Percentiles rank a stretch among this genome's conserved stretches.
Evolutionary conservation across 35 echinoderm and acorn worm genomes (phyloP).

Genomic region (Strongylocentrotus purpuratus): DNA sequence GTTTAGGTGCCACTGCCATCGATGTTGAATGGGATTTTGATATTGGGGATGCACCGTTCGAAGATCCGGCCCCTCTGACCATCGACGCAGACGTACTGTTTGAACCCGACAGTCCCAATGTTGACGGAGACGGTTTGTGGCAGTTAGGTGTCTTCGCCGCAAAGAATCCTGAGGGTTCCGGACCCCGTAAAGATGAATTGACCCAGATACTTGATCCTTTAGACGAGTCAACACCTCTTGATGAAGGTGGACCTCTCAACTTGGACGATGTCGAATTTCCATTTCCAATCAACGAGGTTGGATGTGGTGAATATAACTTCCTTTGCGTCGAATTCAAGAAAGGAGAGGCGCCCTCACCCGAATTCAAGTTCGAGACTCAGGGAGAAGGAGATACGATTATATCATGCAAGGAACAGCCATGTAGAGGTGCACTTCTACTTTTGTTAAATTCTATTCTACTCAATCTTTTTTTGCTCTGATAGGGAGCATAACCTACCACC

Average conservation of each 20-base stretch:
- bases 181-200: conserved; percentile 49
- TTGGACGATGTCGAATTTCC: conserved; percentile 54
- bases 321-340: conserved; percentile 78
- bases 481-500: not conserved
- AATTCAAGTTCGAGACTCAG: conserved; percentile 68
- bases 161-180: conserved; percentile 66
- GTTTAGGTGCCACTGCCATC: conserved; percentile 61
- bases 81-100: conserved; percentile 58
- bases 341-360: conserved; percentile 64
- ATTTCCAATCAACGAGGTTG: conserved; percentile 70
- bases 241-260: conserved; percentile 25
- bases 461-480: not conserved
- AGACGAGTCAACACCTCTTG: conserved; percentile 31
- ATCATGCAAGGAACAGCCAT: conserved; percentile 67
- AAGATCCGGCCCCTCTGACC: conserved; percentile 48
- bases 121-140: conserved; percentile 74
- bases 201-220: conserved; percentile 51
- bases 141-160: conserved; percentile 73
- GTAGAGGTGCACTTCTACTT: conserved; percentile 38
- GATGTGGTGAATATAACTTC: conserved; percentile 66
- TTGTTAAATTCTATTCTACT: not conserved
- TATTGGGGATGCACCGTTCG: conserved; percentile 52
- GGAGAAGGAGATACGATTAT: conserved; percentile 50
- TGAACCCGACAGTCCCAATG: conserved; percentile 58
- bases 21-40: conserved; percentile 67